Evolutionary conservation across 2,888 invertebrate species (phyloP), one percentile per base, ranked within the genome.

Genomic region (Gastrophysa polygoni): DNA sequence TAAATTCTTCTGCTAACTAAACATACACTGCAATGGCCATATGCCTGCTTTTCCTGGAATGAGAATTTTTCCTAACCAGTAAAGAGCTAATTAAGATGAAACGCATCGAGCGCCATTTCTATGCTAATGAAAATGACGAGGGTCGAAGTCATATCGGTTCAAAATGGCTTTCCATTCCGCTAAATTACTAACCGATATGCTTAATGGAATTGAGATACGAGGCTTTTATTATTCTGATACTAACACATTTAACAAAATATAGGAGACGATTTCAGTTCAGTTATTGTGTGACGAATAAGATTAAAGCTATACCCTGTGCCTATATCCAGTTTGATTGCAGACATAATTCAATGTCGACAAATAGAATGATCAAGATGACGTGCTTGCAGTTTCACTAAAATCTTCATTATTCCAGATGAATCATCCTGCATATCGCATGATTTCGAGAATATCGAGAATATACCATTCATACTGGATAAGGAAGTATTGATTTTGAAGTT

Each of bases 131-230:
- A 38, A n/a, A 14, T 38, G n/a, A 38, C 6, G n/a, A 14, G 14
- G 38, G 38, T 38, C 38, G 38, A 38, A 38, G 29, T 11, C 38
- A 38, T 38, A 38, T 38, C 38, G 38, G 38, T 6, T 4, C 38
- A 43, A 54, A 38, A 54, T 43, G 24, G 43, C 21, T 16, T 21
- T 14, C 43, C 28, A 34, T 43, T 28, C 32, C n/a, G 10, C 11
- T 4, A 43, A 54, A 54, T 38, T 21, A 44, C 17, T 54, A 54
- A 43, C 44, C 54, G 54, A 54, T 54, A 43, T 24, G 43, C 24
- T 54, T n/a, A 54, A 54, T 43, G 54, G 24, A 52, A 52, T 52
- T 38, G 38, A 38, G 38, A 38, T 38, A 38, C 7, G 38, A 11
- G 14, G 11, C 14, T n/a, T 14, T 38, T 6, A 11, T n/a, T n/a